Conservation (phyloP, 2,888 invertebrate genomes). For the Noctua pronuba region DNA sequence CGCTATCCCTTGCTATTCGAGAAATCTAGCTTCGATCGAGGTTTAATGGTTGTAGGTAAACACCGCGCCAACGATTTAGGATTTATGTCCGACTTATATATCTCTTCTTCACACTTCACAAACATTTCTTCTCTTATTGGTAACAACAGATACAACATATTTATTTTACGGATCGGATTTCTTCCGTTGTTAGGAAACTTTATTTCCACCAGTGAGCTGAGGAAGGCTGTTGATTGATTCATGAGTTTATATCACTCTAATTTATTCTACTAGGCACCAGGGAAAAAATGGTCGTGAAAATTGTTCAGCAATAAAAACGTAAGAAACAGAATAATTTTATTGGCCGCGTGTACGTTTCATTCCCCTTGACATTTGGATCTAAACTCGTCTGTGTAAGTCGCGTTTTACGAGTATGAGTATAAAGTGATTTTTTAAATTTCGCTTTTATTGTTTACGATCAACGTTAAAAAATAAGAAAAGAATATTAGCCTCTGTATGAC, state of each 20-base stretch:
- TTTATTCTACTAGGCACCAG: conserved; percentile 39
- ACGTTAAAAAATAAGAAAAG: conserved; percentile 52
- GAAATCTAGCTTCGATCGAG: conserved; percentile 13
- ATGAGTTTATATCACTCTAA: conserved; percentile 35
- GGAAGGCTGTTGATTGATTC: conserved; percentile 42
- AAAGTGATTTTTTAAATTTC: conserved; percentile 63
- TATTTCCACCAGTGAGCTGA: neutral
- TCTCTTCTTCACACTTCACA: neutral
- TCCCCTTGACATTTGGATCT: conserved; percentile 66
- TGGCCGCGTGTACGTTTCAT: conserved; percentile 64
- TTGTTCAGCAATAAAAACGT: conserved; percentile 58
- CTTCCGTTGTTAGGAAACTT: neutral
- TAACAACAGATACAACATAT: neutral
- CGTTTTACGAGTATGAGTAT: conserved; percentile 56
- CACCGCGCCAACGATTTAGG: conserved; percentile 11
- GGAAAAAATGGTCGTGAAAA: conserved; percentile 54
- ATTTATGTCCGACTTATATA: conserved; percentile 13
- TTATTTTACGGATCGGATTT: neutral
- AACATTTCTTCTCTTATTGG: neutral
- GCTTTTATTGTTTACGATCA: conserved; percentile 54
- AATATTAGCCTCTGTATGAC: conserved; percentile 40
- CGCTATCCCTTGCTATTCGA: conserved; percentile 8
- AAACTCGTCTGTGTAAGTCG: conserved; percentile 56
- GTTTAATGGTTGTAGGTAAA: conserved; percentile 9
- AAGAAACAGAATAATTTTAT: conserved; percentile 65